These are phyloP conservation scores for Eulithis prunata DNA, from an alignment of 2,888 invertebrate species.

Conservation along the genomic window DNA sequence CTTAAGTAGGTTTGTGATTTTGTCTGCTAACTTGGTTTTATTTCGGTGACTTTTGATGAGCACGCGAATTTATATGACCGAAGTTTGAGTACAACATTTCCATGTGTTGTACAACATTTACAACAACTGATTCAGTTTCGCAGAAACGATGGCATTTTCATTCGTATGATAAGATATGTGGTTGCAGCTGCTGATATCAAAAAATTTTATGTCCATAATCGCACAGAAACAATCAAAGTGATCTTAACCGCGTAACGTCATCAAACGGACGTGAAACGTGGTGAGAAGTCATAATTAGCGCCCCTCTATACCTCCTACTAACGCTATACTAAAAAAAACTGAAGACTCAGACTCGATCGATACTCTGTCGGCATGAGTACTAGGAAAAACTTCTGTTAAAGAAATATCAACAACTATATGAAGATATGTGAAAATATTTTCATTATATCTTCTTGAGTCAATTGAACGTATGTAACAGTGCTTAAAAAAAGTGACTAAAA, in stretches of 20 bases:
- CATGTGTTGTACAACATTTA: too few relatives aligned
- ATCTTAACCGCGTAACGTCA: background rate
- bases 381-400: too few relatives aligned
- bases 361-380: too few relatives aligned
- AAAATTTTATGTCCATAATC: background rate
- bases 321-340: too few relatives aligned
- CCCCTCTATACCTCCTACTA: background rate
- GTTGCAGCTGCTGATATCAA: background rate
- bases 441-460: too few relatives aligned
- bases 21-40: constrained; percentile 8
- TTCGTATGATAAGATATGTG: background rate
- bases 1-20: constrained; percentile 4
- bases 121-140: constrained; percentile 18
- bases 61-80: constrained; percentile 4
- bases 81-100: constrained; percentile 10
- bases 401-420: too few relatives aligned
- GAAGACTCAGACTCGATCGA: too few relatives aligned
- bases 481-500: too few relatives aligned
- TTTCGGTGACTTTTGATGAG: constrained; percentile 15
- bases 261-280: background rate
- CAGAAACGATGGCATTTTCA: background rate
- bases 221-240: background rate
- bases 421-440: too few relatives aligned
- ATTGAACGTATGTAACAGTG: too few relatives aligned
- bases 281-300: background rate